phyloP scores from a whole-genome alignment of 2,797 vertebrate species.

The Morelia viridis region DNA sequence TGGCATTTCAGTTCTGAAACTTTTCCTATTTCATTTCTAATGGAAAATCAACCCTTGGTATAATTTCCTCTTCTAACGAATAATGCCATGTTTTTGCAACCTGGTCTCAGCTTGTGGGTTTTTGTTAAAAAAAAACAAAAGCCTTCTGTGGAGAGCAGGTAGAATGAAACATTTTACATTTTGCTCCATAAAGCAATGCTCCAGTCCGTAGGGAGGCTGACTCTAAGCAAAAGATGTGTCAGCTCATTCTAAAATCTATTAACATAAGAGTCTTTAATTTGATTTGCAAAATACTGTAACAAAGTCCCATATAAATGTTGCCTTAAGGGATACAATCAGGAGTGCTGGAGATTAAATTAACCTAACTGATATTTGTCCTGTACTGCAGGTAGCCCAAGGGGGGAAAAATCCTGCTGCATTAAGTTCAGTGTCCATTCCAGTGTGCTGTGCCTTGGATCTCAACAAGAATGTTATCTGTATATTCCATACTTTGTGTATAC shows the following conservation, averaged over 20 bases:
- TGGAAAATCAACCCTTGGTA: background rate
- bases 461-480: background rate
- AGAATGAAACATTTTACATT: constrained; percentile 46
- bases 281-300: constrained; percentile 65
- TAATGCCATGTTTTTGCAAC: constrained; percentile 5
- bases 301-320: constrained; percentile 57
- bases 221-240: constrained; percentile 58
- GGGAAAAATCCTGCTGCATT: background rate
- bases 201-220: constrained; percentile 42
- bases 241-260: constrained; percentile 63
- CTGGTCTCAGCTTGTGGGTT: constrained; percentile 20
- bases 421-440: background rate
- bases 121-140: background rate
- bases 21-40: background rate
- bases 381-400: constrained; percentile 9
- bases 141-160: constrained; percentile 26
- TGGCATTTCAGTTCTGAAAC: background rate
- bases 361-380: constrained; percentile 32
- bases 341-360: constrained; percentile 58
- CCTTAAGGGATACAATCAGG: constrained; percentile 58
- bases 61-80: background rate
- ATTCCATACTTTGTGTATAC: background rate
- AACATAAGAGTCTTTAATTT: constrained; percentile 58
- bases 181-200: constrained; percentile 43
- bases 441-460: background rate